Base-by-base conservation (phyloP, 2,888 invertebrate species). In the Lasioglossum leucozonium region DNA sequence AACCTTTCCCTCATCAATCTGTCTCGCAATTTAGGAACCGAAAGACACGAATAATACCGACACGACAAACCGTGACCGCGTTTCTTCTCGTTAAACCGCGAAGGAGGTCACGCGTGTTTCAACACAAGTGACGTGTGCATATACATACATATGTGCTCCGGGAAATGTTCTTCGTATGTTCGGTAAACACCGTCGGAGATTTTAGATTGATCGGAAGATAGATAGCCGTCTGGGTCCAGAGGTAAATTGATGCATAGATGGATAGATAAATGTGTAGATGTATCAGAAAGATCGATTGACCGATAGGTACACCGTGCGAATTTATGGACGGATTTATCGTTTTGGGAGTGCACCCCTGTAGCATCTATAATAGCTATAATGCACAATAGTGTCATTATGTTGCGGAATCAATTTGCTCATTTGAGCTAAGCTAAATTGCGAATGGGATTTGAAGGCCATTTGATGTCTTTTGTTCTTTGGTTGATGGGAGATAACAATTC, bases 31-130 rank as follows among this genome's bases (percentile, higher is more conserved):
- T 26, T 58, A 13, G 13, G 26, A 58, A 13, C 13, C 58, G 58
- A 4, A 58, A 13, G 1, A 26, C 26, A 0, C 58, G 58, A 26
- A 26, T 58, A 58, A 58, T 58, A 13, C 11, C 58, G 26, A 58
- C 58, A n/a, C 13, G 58, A 26, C 13, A 13, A 58, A 22, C 26
- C 13, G 26, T 26, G 58, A 44, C 51, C 65, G 44, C 58, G 40
- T 79, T 80, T 72, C 78, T 79, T 77, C 58, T 76, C 37, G 47
- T 79, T 69, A 76, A 79, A 78, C 34, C 72, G 55, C 65, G 74
- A 87, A 82, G 55, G 65, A 26, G 79, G 42, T 30, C 67, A 30
- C 42, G 58, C 42, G 65, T 65, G 16, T 18, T 65, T 65, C 37
- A 0, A 3, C 26, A 18, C 8, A 18, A 58, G 42, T 13, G 16